Base-by-base conservation (phyloP, 2,113 vertebrate genomes). In the Cisticola juncidis region DNA sequence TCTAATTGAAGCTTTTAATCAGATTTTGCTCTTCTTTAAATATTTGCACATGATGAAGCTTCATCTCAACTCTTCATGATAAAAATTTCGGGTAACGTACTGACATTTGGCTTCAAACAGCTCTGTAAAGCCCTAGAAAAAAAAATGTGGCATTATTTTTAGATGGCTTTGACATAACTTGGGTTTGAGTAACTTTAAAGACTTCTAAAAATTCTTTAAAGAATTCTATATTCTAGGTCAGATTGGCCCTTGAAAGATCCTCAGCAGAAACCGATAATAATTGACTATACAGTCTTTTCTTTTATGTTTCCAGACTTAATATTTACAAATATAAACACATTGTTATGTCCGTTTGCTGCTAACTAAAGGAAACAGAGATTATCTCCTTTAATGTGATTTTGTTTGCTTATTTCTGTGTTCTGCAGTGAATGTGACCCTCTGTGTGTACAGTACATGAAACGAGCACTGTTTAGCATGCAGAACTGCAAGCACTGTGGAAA, bases 371-470 rank as follows among this genome's bases (percentile, higher is more conserved):
- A 95, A 92, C 93, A 72, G 77, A 96, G 60, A 96, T 97, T 94
- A 96, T 95, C 82, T 66, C 71, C 35, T 91, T 95, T 96, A 97
- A 97, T 91, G 90, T 95, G 91, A 92, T 97, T 96, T 96, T 94
- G 62, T 83, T 88, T 81, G 81, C 78, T 92, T 95, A 93, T 81
- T 94, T 96, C 61, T 94, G 33, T 86, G 50, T 76, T 97, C 65
- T 42, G 35, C 47, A 89, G 82, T 71, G 82, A 96, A 92, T 92
- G 82, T 97, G 95, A 96, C 95, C 95, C n/a, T 77, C 42, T 81
- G 33, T 92, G 73, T 94, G 61, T 53, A 77, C 88, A 95, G 38
- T 47, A 86, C 44, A 69, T 42, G 85, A 94, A 93, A 80, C 70
- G 58, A 92, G 11, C 1, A 0, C 81, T 94, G 57, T 71, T 97